These are phyloP conservation scores for Stenopsyche tienmushanensis DNA, from an alignment of 1,140 invertebrate genomes.

Conservation along the genomic window DNA sequence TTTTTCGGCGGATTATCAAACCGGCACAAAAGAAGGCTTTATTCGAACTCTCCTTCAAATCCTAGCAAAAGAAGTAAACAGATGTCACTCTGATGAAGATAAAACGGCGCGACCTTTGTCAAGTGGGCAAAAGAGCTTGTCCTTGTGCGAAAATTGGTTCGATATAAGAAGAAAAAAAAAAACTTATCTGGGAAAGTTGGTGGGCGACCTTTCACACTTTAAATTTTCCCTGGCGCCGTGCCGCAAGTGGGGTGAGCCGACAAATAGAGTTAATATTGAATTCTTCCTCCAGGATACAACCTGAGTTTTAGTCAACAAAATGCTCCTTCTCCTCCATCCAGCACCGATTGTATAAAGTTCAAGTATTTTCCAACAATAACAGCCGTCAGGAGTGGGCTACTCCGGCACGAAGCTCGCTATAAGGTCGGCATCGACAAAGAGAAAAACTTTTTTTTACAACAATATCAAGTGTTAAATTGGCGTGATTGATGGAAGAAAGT, in stretches of 20 bases:
- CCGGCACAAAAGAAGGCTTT: too few relatives aligned
- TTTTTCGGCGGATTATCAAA: too few relatives aligned
- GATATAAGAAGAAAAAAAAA: constrained; percentile 2
- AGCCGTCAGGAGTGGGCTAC: background rate
- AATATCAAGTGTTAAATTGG: constrained; percentile 14
- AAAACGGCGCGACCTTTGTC: constrained; percentile 21
- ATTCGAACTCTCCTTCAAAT: constrained; percentile 15
- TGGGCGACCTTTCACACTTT: constrained; percentile 12
- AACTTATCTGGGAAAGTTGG: constrained; percentile 11
- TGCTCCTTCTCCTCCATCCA: too few relatives aligned
- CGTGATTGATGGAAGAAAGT: constrained; percentile 19
- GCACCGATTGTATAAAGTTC: constrained; percentile 7
- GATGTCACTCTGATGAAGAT: constrained; percentile 23
- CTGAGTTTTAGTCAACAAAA: background rate
- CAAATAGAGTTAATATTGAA: constrained; percentile 26
- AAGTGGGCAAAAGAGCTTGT: background rate
- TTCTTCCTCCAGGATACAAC: background rate
- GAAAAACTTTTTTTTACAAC: constrained; percentile 2
- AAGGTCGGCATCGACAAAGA: background rate
- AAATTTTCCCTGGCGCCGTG: constrained; percentile 6
- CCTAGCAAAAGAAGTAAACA: constrained; percentile 5
- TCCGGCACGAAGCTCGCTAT: background rate
- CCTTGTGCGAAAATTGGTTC: constrained; percentile 10
- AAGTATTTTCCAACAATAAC: constrained; percentile 2
- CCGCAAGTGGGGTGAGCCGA: background rate